These are phyloP conservation scores for Exocentrus adspersus DNA, from an alignment of 2,888 invertebrate species.

Conservation along the genomic window DNA sequence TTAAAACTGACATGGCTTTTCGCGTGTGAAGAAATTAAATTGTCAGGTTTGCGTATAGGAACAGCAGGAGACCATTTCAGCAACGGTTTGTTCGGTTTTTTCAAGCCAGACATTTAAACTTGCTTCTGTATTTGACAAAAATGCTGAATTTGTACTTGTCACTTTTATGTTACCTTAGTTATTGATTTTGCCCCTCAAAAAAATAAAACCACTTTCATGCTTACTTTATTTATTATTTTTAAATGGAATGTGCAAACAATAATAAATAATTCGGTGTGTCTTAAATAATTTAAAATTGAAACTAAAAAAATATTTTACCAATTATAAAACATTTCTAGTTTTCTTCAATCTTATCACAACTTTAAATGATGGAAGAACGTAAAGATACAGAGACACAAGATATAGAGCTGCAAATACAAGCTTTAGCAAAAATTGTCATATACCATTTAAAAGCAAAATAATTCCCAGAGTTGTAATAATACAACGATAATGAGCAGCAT, in stretches of 20 bases:
- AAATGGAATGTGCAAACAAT: constrained; percentile 24
- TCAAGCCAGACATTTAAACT: not conserved
- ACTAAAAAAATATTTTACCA: constrained; percentile 20
- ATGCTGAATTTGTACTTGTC: too few species aligned
- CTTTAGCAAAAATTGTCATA: too few species aligned
- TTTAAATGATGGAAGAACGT: constrained; percentile 14
- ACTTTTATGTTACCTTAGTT: too few species aligned
- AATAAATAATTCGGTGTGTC: too few species aligned
- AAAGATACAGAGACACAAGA: too few species aligned
- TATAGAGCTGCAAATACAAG: too few species aligned
- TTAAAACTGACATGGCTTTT: constrained; percentile 55
- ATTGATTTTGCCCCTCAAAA: too few species aligned
- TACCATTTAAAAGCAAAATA: too few species aligned
- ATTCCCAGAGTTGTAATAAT: too few species aligned
- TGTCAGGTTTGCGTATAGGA: constrained; percentile 65
- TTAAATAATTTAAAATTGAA: constrained; percentile 4
- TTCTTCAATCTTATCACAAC: not conserved
- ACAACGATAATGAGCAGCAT: too few species aligned
- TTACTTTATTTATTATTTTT: constrained; percentile 7
- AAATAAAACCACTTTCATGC: not conserved
- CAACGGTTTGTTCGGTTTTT: constrained; percentile 17
- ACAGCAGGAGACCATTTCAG: constrained; percentile 67
- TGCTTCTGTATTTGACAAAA: too few species aligned
- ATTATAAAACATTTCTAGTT: constrained; percentile 22
- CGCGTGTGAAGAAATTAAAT: constrained; percentile 68